These are phyloP conservation scores for Gopherus flavomarginatus DNA, from an alignment of 2,113 vertebrate species.

Conservation along the genomic window DNA sequence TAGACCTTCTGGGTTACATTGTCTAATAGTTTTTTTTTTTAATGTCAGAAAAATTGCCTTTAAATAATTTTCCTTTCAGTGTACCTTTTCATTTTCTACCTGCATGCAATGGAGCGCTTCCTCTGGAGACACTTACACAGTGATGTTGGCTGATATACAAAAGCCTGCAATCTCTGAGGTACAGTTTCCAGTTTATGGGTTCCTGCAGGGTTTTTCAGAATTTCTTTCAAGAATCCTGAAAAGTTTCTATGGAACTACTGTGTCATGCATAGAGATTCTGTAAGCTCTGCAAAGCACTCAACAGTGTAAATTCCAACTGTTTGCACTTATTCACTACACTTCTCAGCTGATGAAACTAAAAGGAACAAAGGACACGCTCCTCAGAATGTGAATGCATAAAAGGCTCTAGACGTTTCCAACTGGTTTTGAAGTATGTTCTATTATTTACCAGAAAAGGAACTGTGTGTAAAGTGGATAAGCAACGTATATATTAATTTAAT, in stretches of 20 bases:
- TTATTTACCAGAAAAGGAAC: not conserved
- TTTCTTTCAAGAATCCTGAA: constrained; percentile 6
- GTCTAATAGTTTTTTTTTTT: not conserved
- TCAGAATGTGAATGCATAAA: not conserved
- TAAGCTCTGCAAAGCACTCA: not conserved
- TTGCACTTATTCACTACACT: not conserved
- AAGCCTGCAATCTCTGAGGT: not conserved
- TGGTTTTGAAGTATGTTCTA: not conserved
- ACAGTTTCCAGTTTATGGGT: not conserved
- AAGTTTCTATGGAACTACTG: not conserved
- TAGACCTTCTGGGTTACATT: not conserved
- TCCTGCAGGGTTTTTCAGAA: not conserved
- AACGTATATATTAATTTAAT: not conserved
- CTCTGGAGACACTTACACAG: not conserved
- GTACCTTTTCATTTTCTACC: not conserved
- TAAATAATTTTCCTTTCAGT: not conserved
- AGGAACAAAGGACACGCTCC: not conserved
- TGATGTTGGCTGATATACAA: not conserved
- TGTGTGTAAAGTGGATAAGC: not conserved
- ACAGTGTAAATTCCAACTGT: not conserved
- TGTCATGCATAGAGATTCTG: not conserved
- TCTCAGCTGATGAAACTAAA: not conserved
- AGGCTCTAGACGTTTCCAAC: not conserved
- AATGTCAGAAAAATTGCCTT: not conserved
- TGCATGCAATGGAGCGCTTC: not conserved